Conservation (phyloP, 2,797 vertebrate species). For the Girardinus metallicus region DNA sequence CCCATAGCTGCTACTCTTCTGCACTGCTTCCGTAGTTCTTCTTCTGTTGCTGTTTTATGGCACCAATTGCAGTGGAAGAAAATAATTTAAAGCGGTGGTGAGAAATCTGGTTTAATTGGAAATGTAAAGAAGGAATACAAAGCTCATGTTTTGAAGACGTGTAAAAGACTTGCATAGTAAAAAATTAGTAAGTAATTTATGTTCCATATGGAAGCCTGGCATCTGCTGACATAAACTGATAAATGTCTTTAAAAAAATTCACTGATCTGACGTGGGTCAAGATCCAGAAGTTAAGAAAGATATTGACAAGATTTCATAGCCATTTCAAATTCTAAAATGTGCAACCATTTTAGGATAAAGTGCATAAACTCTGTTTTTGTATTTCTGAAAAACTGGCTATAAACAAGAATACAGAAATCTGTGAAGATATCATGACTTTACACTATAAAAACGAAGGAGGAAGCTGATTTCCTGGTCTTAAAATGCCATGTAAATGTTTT, state of each 20-base stretch:
- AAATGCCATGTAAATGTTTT: constrained; percentile 46
- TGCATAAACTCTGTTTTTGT: background rate
- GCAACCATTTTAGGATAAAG: background rate
- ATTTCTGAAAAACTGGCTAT: background rate
- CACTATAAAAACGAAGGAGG: constrained; percentile 20
- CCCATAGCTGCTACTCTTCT: background rate
- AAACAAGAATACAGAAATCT: background rate
- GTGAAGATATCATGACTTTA: background rate
- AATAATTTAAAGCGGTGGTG: background rate
- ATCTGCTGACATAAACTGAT: background rate
- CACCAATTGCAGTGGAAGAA: background rate
- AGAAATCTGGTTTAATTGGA: background rate
- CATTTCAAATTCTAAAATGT: background rate
- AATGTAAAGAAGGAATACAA: background rate
- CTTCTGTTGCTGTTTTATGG: background rate
- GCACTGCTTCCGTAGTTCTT: background rate
- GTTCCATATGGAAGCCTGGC: background rate
- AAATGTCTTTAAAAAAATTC: background rate
- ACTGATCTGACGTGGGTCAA: background rate
- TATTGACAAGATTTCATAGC: background rate
- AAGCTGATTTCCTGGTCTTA: constrained; percentile 23
- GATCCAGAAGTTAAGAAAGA: background rate
- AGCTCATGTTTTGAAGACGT: background rate
- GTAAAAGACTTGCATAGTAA: background rate
- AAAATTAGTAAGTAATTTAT: background rate